Evolutionary conservation across 2,797 vertebrate species (phyloP).

Genomic region (Takifugu rubripes): DNA sequence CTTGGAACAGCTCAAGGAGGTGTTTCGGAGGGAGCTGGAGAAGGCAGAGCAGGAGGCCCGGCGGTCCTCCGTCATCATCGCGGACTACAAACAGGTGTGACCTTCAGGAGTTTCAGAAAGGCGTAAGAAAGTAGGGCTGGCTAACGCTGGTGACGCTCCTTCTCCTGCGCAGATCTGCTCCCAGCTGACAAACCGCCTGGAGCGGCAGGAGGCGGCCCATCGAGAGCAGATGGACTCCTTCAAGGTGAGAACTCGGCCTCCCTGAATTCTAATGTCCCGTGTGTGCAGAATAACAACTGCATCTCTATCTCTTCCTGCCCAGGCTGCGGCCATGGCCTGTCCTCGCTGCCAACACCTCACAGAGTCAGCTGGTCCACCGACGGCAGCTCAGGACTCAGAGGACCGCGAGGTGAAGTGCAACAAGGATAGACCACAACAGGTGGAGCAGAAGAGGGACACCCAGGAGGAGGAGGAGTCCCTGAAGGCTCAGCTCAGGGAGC

Average conservation of each 20-base stretch:
- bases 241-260: constrained; percentile 74
- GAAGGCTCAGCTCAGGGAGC: constrained; percentile 82
- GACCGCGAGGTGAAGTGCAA: not conserved
- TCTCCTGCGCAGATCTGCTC: constrained; percentile 83
- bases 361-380: constrained; percentile 1
- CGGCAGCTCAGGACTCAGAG: not conserved
- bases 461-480: constrained; percentile 80
- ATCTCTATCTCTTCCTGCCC: not conserved
- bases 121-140: not conserved
- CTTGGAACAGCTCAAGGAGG: constrained; percentile 83
- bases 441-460: constrained; percentile 35
- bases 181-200: constrained; percentile 85
- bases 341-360: constrained; percentile 26
- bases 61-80: constrained; percentile 86
- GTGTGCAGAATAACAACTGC: not conserved
- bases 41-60: constrained; percentile 85
- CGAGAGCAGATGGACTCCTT: constrained; percentile 82
- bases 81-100: constrained; percentile 91
- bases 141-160: constrained; percentile 20
- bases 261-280: not conserved
- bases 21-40: constrained; percentile 86
- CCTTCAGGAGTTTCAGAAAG: not conserved
- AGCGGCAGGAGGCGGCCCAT: constrained; percentile 82
- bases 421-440: constrained; percentile 1
- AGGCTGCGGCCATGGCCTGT: constrained; percentile 52